Evolutionary conservation across 2,888 invertebrate genomes (phyloP), one percentile per base, ranked within the genome.

Genomic region (Apodemia hepburni): DNA sequence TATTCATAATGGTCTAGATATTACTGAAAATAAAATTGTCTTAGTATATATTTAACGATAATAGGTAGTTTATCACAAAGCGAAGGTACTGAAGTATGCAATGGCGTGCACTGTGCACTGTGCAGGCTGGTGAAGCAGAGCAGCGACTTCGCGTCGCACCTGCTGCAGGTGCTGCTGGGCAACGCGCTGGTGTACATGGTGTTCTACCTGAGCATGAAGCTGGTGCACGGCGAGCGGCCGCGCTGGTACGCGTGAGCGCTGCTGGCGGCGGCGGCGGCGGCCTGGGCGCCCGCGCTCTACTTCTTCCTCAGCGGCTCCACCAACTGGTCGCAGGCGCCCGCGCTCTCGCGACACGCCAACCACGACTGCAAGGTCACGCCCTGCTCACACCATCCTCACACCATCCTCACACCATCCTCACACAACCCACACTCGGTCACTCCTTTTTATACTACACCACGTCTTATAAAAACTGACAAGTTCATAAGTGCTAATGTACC

Each of bases 151-250:
- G 96, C 97, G 47, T 94, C 95, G 15, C 97, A 96, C 82, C 91
- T 98, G 66, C 92, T 98, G 69, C 91, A 93, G 64, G 93, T 98
- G 73, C 95, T 98, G 79, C 95, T 98, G 91, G 93, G 94, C 64
- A 98, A 98, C 87, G 93, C 97, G 69, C 88, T 97, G 71, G 86
- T 97, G 68, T 96, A 98, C 85, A 94, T 95, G 73, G 82, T 93
- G 70, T 97, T 96, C 87, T 98, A 98, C 86, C 94, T 97, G 64
- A 80, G 93, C 61, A 97, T 97, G 97, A 98, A 98, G 94, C 81
- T 95, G 70, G 88, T 94, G 64, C 93, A 95, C 77, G 91, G 93
- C 72, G 97, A 97, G 85, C 92, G 92, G 29, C 80, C 79, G 76
- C 87, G 89, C 73, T 87, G 88, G 71, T 93, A 96, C 79, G 93